These are phyloP conservation scores for Drosophila suzukii DNA, from an alignment of 1,140 invertebrate species.

Conservation along the genomic window DNA sequence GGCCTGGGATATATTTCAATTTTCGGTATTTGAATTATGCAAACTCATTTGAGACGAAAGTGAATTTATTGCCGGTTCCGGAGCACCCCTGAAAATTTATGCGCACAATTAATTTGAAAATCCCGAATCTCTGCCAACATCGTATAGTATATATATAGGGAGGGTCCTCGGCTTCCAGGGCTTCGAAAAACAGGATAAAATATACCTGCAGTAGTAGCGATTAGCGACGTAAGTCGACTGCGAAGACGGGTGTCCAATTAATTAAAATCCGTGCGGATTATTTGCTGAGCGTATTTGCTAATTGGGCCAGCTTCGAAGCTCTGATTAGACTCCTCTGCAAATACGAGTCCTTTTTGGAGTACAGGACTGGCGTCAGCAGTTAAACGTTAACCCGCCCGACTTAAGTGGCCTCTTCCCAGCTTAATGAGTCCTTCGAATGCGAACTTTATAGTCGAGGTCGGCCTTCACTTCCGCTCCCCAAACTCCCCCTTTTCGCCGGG, in stretches of 20 bases:
- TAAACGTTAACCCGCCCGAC: constrained; percentile 49
- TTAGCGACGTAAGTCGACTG: constrained; percentile 35
- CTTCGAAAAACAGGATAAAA: constrained; percentile 34
- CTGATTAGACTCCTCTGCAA: constrained; percentile 49
- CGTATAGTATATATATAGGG: background rate
- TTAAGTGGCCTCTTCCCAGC: constrained; percentile 61
- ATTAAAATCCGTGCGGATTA: constrained; percentile 68
- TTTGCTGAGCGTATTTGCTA: constrained; percentile 66
- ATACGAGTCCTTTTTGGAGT: constrained; percentile 12
- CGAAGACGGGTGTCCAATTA: constrained; percentile 42
- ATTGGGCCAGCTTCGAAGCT: constrained; percentile 54
- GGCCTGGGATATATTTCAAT: constrained; percentile 46
- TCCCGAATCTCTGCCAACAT: constrained; percentile 65
- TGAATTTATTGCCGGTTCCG: constrained; percentile 61
- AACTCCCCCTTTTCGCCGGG: background rate
- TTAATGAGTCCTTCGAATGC: constrained; percentile 72
- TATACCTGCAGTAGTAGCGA: constrained; percentile 50
- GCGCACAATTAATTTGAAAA: constrained; percentile 81
- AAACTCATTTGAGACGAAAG: constrained; percentile 72
- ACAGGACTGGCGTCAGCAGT: constrained; percentile 36
- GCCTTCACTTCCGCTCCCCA: background rate
- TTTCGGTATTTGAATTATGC: constrained; percentile 65
- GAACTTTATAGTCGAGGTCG: constrained; percentile 61
- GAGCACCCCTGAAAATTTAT: constrained; percentile 54
- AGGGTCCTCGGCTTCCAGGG: constrained; percentile 1